Base-by-base conservation (phyloP, 2,113 vertebrate species). In the Grammomys dolichurus region DNA sequence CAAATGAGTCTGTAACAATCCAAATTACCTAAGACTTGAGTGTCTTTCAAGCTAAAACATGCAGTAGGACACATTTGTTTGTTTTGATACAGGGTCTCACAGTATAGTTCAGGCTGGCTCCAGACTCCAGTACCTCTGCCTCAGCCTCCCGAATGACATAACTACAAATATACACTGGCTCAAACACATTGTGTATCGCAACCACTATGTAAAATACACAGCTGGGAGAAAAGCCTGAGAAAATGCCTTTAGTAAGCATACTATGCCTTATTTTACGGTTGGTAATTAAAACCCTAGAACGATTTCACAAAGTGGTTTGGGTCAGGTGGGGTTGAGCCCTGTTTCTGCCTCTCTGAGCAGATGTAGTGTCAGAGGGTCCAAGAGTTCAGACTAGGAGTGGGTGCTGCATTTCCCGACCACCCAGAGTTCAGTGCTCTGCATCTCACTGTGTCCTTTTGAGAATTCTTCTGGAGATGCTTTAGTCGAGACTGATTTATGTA, bases 401-500 rank as follows among this genome's bases (percentile, higher is more conserved):
- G 93, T 69, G 54, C 33, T n/a, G 43, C 24, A 13, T 80, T 94
- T 56, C 60, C 87, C 43, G 36, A 28, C 82, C 70, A 4, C 75
- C 56, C 46, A 24, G 5, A 78, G 9, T 60, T 70, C 3, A 22
- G 12, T 87, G 19, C 40, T 75, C 40, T 0, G 28, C 78, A 22
- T 70, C 24, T 51, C 65, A 24, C 28, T 31, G 36, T 5, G 56
- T 58, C 80, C 56, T 51, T 78, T 87, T 60, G 22, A 24, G 43
- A 81, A 73, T 93, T 95, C 76, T 78, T 95, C 75, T 77, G 46
- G 63, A 91, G 36, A 72, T 69, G 81, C 26, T 82, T 92, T 90
- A 73, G 40, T 90, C 69, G 43, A 92, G 19, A 95, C 24, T 46
- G 48, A 65, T 58, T 54, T 48, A 58, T 26, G 22, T 80, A 48